Evolutionary conservation across 2,888 invertebrate species (phyloP).

Genomic region (Lamproptera curius): DNA sequence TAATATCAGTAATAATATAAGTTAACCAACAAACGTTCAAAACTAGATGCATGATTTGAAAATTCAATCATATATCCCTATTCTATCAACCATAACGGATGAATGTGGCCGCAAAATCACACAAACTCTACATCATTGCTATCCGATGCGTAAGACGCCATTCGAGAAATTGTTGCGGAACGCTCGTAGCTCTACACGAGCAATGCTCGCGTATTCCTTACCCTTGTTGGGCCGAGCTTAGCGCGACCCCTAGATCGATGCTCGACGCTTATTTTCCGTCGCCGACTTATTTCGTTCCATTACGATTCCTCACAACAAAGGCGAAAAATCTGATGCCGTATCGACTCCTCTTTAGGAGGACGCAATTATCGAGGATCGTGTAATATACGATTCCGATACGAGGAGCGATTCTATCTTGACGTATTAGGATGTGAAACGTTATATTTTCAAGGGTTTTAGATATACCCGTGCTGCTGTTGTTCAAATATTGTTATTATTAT

Average conservation of each 20-base stretch:
- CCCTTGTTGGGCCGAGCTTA: constrained; percentile 57
- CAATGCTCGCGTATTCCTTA: constrained; percentile 42
- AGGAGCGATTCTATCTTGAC: not conserved
- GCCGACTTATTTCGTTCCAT: constrained; percentile 39
- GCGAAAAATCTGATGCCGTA: constrained; percentile 18
- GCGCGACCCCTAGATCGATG: constrained; percentile 53
- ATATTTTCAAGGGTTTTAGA: no score
- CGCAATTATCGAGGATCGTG: constrained; percentile 24
- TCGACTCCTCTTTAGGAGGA: constrained; percentile 19
- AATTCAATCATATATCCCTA: no score
- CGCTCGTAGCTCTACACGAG: constrained; percentile 50
- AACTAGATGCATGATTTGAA: no score
- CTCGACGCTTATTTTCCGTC: constrained; percentile 34
- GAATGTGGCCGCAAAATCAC: constrained; percentile 16
- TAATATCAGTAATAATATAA: no score
- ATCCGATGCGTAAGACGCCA: constrained; percentile 35
- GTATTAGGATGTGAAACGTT: no score
- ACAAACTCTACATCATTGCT: constrained; percentile 37
- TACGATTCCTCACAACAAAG: constrained; percentile 36
- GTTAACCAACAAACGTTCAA: no score
- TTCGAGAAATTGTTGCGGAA: constrained; percentile 41
- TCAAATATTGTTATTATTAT: no score
- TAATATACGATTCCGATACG: not conserved
- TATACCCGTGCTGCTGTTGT: no score
- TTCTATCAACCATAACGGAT: no score